A percentile compares a stretch with the other conserved stretches of the same genome.
Conservation (phyloP, 1,140 invertebrate species). For the Bombus turneri region DNA sequence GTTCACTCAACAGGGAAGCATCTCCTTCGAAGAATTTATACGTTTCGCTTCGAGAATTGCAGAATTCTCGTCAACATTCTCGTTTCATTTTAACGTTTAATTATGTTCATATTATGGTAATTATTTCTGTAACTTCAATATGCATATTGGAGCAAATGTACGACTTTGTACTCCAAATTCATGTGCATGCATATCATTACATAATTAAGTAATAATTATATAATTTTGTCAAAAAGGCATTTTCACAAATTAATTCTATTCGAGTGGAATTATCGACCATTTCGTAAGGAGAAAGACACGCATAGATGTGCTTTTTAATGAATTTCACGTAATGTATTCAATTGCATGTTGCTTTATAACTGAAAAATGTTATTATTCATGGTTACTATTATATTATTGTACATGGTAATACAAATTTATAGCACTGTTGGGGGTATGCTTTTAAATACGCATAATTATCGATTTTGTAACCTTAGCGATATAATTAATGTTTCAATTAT, state of each 20-base stretch:
- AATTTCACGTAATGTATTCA: neutral
- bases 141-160: neutral
- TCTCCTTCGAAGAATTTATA: constrained; percentile 83
- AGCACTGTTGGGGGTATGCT: neutral
- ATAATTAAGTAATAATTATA: neutral
- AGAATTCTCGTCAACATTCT: constrained; percentile 83
- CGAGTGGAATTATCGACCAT: neutral
- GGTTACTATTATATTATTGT: neutral
- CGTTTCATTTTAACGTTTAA: constrained; percentile 80
- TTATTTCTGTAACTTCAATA: neutral
- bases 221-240: neutral
- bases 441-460: neutral
- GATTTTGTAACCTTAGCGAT: neutral
- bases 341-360: neutral
- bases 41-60: constrained; percentile 84
- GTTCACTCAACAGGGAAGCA: constrained; percentile 81
- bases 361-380: neutral
- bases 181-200: neutral
- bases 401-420: neutral
- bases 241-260: constrained; percentile 23
- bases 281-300: neutral
- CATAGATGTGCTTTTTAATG: neutral
- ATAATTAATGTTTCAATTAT: neutral
- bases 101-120: neutral
- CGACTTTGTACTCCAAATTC: neutral